Evolutionary conservation across 2,113 vertebrate species (phyloP).

Genomic region (Leucoraja erinaceus): DNA sequence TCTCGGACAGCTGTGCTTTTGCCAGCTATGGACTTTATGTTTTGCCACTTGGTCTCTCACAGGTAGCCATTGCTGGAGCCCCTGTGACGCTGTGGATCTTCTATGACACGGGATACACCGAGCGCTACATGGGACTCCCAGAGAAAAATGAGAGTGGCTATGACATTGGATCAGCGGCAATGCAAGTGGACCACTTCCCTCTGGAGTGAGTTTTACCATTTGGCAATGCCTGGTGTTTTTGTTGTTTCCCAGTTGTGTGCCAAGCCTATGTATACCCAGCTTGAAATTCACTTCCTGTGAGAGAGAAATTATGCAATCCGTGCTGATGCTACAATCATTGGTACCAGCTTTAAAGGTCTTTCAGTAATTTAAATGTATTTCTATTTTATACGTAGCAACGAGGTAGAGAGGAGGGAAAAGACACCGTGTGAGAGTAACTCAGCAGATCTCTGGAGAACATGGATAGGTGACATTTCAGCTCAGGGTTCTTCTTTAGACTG

Average conservation of each 20-base stretch:
- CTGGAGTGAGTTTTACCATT: conserved; percentile 61
- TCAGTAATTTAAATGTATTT: neutral
- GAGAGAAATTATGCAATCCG: neutral
- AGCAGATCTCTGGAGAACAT: too few relatives aligned
- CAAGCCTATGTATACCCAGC: neutral
- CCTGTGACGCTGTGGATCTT: conserved; percentile 72
- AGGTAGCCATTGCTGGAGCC: conserved; percentile 69
- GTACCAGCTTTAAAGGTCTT: neutral
- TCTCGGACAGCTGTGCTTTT: neutral
- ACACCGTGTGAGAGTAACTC: too few relatives aligned
- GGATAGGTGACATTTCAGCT: too few relatives aligned
- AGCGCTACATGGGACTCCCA: conserved; percentile 71
- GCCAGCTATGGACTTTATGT: neutral
- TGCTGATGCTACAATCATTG: neutral
- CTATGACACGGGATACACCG: conserved; percentile 71
- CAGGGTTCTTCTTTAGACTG: too few relatives aligned
- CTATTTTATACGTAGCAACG: neutral
- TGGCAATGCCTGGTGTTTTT: too few relatives aligned
- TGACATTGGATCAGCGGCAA: conserved; percentile 68
- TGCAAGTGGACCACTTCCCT: conserved; percentile 75
- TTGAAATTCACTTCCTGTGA: neutral
- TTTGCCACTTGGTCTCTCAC: conserved; percentile 40
- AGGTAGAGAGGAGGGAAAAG: too few relatives aligned
- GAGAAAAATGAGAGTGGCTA: conserved; percentile 72
- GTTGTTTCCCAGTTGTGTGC: neutral